These are phyloP conservation scores for Poeciliopsis prolifica DNA, from an alignment of 2,113 vertebrate genomes.

Conservation along the genomic window DNA sequence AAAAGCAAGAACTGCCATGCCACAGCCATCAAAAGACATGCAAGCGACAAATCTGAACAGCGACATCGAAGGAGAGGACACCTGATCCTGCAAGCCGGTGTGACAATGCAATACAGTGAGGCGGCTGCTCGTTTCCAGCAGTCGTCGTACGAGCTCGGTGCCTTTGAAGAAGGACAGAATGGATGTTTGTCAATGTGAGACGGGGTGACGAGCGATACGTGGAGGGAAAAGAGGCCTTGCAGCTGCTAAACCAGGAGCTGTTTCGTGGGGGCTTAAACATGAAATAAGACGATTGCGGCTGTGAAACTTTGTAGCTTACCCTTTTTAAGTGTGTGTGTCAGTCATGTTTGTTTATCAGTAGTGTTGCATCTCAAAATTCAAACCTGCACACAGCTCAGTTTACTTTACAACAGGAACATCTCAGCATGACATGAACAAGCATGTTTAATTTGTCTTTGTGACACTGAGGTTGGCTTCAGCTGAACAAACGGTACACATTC, in stretches of 20 bases:
- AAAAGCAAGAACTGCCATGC: slow-evolving; percentile 29
- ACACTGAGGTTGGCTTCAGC: background rate
- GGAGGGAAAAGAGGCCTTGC: background rate
- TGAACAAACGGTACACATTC: slow-evolving; percentile 10
- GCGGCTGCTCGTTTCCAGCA: background rate
- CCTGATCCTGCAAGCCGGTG: slow-evolving; percentile 15
- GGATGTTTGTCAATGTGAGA: slow-evolving; percentile 22
- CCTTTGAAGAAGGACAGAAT: slow-evolving; percentile 52
- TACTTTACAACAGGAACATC: slow-evolving; percentile 26
- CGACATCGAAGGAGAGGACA: slow-evolving; percentile 23
- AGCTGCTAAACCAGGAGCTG: slow-evolving; percentile 1
- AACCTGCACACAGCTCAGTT: slow-evolving; percentile 40
- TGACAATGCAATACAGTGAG: slow-evolving; percentile 45
- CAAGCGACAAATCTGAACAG: slow-evolving; percentile 10
- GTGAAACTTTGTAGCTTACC: slow-evolving; percentile 31
- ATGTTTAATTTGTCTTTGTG: slow-evolving; percentile 36
- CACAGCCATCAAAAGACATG: slow-evolving; percentile 1
- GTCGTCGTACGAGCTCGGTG: slow-evolving; percentile 41
- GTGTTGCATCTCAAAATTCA: slow-evolving; percentile 43
- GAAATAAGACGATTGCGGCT: slow-evolving; percentile 35
- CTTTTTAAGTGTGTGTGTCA: slow-evolving; percentile 15
- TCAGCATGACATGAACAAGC: slow-evolving; percentile 46
- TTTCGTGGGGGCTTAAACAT: background rate
- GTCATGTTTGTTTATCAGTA: slow-evolving; percentile 27
- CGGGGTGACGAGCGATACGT: slow-evolving; percentile 1